Percentiles rank a stretch among this genome's conserved stretches.
Conservation (phyloP, 2,888 invertebrate species). For the Ecliptopera silaceata region DNA sequence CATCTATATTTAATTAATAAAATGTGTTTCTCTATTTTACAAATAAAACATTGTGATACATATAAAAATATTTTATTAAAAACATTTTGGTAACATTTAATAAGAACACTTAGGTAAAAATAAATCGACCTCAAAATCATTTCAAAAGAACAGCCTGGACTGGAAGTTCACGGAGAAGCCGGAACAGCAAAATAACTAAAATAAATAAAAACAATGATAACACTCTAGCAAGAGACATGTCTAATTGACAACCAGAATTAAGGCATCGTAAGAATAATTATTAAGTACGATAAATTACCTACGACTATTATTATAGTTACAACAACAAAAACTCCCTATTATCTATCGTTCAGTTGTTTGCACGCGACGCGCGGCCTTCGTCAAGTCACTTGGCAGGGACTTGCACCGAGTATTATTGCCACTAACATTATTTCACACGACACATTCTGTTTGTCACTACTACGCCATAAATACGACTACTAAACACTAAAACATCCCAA, state of each 20-base stretch:
- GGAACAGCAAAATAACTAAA: conserved; percentile 81
- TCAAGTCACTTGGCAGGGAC: conserved; percentile 65
- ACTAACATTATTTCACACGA: conserved; percentile 71
- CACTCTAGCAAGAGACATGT: conserved; percentile 82
- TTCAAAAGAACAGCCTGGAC: conserved; percentile 84
- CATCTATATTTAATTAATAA: no score
- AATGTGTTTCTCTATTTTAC: neutral
- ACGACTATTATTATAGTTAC: conserved; percentile 83
- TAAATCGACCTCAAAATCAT: conserved; percentile 84
- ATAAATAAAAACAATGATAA: conserved; percentile 81
- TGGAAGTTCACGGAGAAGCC: conserved; percentile 83
- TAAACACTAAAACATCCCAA: conserved; percentile 83
- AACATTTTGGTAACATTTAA: conserved; percentile 85
- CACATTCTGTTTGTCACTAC: conserved; percentile 73
- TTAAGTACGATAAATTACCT: conserved; percentile 84
- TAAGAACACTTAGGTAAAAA: conserved; percentile 85
- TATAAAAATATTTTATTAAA: conserved; percentile 85
- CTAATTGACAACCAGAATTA: conserved; percentile 85
- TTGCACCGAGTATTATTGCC: conserved; percentile 81
- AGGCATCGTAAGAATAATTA: conserved; percentile 84
- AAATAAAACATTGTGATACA: conserved; percentile 67
- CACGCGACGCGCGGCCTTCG: conserved; percentile 48
- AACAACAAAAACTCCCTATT: conserved; percentile 78
- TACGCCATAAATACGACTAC: conserved; percentile 71
- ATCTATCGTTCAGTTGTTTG: conserved; percentile 64